Conservation (phyloP, 2,113 vertebrate genomes). For the Progne subis region DNA sequence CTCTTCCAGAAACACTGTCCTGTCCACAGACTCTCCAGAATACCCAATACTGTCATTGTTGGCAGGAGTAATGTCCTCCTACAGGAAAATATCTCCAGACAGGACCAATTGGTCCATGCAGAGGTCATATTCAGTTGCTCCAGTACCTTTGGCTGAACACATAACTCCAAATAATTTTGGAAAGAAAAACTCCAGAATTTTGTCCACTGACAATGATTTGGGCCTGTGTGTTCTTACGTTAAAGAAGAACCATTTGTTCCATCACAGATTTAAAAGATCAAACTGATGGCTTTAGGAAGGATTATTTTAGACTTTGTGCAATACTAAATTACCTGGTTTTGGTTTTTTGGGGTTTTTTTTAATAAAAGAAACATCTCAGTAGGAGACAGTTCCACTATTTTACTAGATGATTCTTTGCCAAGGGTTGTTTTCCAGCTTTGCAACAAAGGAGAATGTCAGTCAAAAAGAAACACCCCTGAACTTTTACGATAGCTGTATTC, state of each 20-base stretch:
- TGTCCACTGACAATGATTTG: neutral
- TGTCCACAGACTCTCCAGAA: neutral
- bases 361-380: neutral
- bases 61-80: neutral
- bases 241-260: neutral
- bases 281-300: neutral
- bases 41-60: accelerated
- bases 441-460: neutral
- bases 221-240: neutral
- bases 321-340: neutral
- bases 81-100: neutral
- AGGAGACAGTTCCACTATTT: neutral
- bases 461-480: neutral
- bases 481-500: neutral
- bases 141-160: neutral
- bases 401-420: neutral
- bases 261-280: neutral
- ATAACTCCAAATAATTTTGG: neutral
- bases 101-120: neutral
- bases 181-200: neutral
- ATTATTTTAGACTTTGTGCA: neutral
- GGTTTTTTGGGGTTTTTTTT: neutral
- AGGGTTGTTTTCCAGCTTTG: neutral
- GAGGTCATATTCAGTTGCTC: neutral
- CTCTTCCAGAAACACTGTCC: neutral